These are phyloP conservation scores for Calameuta filiformis DNA, from an alignment of 2,888 invertebrate genomes.

Conservation along the genomic window DNA sequence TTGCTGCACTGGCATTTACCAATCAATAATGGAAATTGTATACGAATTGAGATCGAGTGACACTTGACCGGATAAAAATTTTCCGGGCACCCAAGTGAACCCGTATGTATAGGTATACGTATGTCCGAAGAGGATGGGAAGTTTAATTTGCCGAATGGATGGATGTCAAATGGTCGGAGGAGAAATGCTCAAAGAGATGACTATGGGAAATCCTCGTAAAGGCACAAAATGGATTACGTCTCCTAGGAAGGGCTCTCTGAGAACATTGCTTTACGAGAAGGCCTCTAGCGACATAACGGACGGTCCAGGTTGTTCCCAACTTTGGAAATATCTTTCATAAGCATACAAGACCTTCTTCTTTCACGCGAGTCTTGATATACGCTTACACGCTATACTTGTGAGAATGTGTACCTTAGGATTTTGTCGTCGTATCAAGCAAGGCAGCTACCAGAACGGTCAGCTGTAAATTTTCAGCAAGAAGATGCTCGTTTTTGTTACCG, in stretches of 20 bases:
- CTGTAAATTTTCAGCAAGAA: not conserved
- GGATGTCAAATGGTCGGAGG: not conserved
- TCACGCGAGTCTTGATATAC: not conserved
- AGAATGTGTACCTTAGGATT: not conserved
- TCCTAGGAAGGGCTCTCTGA: slow-evolving; percentile 26
- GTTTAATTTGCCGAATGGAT: slow-evolving; percentile 23
- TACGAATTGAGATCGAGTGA: not conserved
- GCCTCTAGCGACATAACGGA: slow-evolving; percentile 45
- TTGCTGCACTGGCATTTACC: not conserved
- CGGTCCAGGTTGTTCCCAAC: slow-evolving; percentile 35
- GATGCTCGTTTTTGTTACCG: not conserved
- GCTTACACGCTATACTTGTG: not conserved
- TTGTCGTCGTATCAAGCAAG: not conserved
- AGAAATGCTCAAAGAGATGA: slow-evolving; percentile 21
- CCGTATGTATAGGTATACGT: not conserved
- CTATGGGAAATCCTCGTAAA: slow-evolving; percentile 44
- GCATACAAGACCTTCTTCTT: not conserved
- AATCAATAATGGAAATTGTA: not conserved
- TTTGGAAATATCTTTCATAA: slow-evolving; percentile 42
- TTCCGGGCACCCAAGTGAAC: not conserved
- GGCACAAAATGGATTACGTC: slow-evolving; percentile 44
- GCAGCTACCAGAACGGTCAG: too few species aligned
- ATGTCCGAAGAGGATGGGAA: not conserved
- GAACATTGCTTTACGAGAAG: slow-evolving; percentile 44
- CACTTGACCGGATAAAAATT: slow-evolving; percentile 9